Base-by-base conservation (phyloP, 37 sponge, comb jelly and placozoan species). In the Theonella swinhoei region DNA sequence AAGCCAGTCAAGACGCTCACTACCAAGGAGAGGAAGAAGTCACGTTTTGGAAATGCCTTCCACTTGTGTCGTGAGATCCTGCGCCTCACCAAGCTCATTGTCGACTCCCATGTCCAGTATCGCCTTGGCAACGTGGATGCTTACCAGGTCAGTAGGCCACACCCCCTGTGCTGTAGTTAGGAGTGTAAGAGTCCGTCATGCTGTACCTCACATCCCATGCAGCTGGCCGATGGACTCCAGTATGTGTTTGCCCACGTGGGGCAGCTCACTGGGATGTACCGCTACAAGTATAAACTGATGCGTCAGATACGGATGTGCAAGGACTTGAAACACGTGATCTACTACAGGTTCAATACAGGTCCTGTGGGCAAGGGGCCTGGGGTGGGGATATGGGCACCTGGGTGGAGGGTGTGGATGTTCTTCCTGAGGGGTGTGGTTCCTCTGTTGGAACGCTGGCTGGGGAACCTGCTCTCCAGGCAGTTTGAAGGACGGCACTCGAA, bases 261-360 rank as follows among this genome's bases (percentile, higher is more conserved):
- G 0, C 99, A 99, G 90, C 92, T 99, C 77, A 99, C 99, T 39
- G 99, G 99, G 8, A 99, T 99, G 99, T 99, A 99, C 79, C 97
- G 99, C 32, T 99, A 99, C 97, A 99, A 99, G 95, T 99, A 99
- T 90, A 99, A 99, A 73, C 88, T 99, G 77, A 99, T 99, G 99
- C 80, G 99, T 64, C 99, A 99, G 87, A 99, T 99, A 47, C 63
- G 99, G 23, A 96, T 99, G 99, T 99, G 99, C 83, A 99, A 99
- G 84, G 99, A 99, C 68, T 92, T 99, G 66, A 99, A 99, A 81
- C 99, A 99, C 64, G 93, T 99, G 75, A 99, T 99, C 80, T 99
- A 99, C 92, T 99, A 99, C 79, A 85, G 99, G 35, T 99, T 99
- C 86, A 99, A 99, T 73, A 99, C 99, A 42, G 99, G 99, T 70